phyloP scores from a whole-genome alignment of 1,140 invertebrate genomes.

The Popillia japonica region DNA sequence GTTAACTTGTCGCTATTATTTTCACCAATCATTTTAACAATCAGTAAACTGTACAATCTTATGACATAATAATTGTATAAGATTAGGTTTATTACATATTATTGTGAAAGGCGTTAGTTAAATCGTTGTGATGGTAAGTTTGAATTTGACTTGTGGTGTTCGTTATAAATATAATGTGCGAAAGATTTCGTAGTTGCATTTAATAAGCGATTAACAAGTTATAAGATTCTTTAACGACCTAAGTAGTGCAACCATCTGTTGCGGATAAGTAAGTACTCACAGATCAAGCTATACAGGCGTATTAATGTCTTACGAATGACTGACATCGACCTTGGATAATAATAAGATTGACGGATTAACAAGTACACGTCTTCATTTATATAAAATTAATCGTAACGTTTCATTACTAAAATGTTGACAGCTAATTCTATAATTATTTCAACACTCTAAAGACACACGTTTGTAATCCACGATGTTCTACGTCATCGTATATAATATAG shows the following conservation, averaged over 20 bases:
- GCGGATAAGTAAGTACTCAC: not conserved
- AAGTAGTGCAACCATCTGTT: not conserved
- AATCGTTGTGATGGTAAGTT: not conserved
- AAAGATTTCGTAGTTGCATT: not conserved
- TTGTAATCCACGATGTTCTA: conserved; percentile 35
- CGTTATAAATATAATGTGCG: not conserved
- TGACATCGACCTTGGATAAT: conserved; percentile 14
- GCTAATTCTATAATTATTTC: conserved; percentile 31
- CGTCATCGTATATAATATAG: conserved; percentile 24
- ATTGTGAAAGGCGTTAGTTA: not conserved
- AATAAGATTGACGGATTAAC: conserved; percentile 11
- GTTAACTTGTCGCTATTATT: not conserved
- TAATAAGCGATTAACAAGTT: not conserved
- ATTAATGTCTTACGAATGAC: conserved; percentile 17
- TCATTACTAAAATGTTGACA: conserved; percentile 26
- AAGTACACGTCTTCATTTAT: conserved; percentile 17
- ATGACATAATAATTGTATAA: conserved; percentile 16
- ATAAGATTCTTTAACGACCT: not conserved
- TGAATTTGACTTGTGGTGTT: not conserved
- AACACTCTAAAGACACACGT: conserved; percentile 28
- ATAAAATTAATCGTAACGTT: conserved; percentile 18
- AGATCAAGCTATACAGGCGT: not conserved
- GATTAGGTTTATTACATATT: conserved; percentile 8
- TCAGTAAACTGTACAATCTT: not conserved
- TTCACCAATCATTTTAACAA: conserved; percentile 10